phyloP scores from a whole-genome alignment of 2,113 vertebrate genomes.

The Forbesichthys papilliferus region DNA sequence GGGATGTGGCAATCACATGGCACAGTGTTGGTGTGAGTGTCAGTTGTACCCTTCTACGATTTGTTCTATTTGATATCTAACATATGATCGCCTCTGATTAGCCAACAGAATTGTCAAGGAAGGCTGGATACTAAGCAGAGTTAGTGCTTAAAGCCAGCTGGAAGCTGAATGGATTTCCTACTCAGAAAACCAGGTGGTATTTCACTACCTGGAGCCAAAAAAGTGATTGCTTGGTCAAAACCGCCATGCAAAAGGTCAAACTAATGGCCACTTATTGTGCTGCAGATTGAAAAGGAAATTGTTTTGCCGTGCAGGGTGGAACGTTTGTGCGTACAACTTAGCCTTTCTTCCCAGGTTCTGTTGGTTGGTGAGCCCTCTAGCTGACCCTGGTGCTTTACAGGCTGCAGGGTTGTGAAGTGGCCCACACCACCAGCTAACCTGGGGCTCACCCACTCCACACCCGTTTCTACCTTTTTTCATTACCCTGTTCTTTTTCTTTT shows the following conservation, averaged over 20 bases:
- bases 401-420: conserved; percentile 60
- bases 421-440: conserved; percentile 49
- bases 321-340: background rate
- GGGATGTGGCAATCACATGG: background rate
- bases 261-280: conserved; percentile 60
- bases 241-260: conserved; percentile 59
- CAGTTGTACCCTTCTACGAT: conserved; percentile 6
- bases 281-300: conserved; percentile 68
- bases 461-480: conserved; percentile 24
- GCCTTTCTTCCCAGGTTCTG: conserved; percentile 17
- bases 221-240: conserved; percentile 39
- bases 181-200: conserved; percentile 7
- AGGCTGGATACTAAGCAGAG: conserved; percentile 10
- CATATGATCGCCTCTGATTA: conserved; percentile 52
- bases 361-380: conserved; percentile 54
- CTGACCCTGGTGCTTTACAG: conserved; percentile 66
- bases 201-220: conserved; percentile 29
- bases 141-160: conserved; percentile 17
- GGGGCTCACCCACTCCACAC: conserved; percentile 25
- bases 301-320: conserved; percentile 45
- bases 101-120: conserved; percentile 37
- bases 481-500: background rate
- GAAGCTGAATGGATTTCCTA: conserved; percentile 27
- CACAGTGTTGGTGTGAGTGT: background rate
- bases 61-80: conserved; percentile 53